Evolutionary conservation across 2,888 invertebrate species (phyloP), one percentile per base, ranked within the genome.

Genomic region (Ichneumoninae sp.): DNA sequence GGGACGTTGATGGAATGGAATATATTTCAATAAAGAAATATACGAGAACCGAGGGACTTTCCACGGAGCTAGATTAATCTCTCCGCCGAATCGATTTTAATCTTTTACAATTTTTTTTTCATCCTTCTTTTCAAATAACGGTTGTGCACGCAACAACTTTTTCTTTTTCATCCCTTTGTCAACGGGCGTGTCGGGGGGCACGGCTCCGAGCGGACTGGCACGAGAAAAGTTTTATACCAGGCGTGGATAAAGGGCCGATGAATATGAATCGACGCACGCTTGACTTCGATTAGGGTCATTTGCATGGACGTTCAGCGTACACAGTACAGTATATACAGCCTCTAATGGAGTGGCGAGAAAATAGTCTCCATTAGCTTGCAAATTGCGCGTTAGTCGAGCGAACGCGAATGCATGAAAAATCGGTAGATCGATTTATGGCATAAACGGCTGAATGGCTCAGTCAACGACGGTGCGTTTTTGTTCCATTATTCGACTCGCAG

Each of bases 261-360:
- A 89, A 88, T 88, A 89, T 88, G 88, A 88, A 89, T 88, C 85
- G 85, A 85, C 66, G 73, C 76, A 83, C 83, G 83, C 71, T 83
- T 77, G 77, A 83, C 81, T 85, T 88, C 89, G 87, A 89, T 89
- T 87, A 86, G 57, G 84, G 66, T 83, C 79, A 87, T 89, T 88
- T 88, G 87, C 89, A 89, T 89, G 82, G 79, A 81, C 83, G 76
- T 83, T 81, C 65, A 50, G 73, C 22, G 63, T 52, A 26, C 44
- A 74, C 19, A 73, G 50, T 63, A 66, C 54, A 66, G 65, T 66
- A 33, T 22, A 30, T 33, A 33, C 16, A 66, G 40, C 6, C 71
- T 60, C 50, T 47, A 60, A 80, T 60, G 71, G 66, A 22, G 50
- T 44, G 52, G 69, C 73, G 68, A 63, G 81, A 81, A 73, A 75